Percentiles rank a stretch among this genome's conserved stretches.
phyloP scores from a whole-genome alignment of 2,888 invertebrate genomes.

The Drosophila paramelanica region DNA sequence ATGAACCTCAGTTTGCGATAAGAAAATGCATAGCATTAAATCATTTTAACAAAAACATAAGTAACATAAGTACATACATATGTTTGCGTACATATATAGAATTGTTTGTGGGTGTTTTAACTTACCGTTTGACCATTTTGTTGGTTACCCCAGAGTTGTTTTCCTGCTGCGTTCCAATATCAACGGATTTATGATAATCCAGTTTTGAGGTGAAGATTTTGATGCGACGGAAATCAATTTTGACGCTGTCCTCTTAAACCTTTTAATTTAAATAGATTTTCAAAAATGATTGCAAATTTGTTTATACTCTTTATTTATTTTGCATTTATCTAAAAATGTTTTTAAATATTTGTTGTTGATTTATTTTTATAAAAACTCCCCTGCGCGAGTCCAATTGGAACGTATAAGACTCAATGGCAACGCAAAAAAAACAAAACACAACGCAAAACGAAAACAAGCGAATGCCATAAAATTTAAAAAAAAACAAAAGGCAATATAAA shows the following conservation, averaged over 20 bases:
- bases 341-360: neutral
- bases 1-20: slow-evolving; percentile 58
- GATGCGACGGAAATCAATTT: slow-evolving; percentile 84
- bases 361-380: slow-evolving; percentile 9
- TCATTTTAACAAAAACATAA: neutral
- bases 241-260: slow-evolving; percentile 67
- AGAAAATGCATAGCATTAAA: slow-evolving; percentile 18
- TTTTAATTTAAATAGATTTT: slow-evolving; percentile 41
- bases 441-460: slow-evolving; percentile 27
- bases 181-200: slow-evolving; percentile 85
- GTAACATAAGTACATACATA: neutral
- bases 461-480: slow-evolving; percentile 28
- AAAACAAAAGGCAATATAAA: slow-evolving; percentile 36
- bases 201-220: slow-evolving; percentile 84
- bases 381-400: slow-evolving; percentile 66
- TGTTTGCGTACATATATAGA: too few species aligned
- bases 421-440: slow-evolving; percentile 28
- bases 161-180: slow-evolving; percentile 85
- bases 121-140: slow-evolving; percentile 85
- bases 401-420: slow-evolving; percentile 14
- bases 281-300: slow-evolving; percentile 1
- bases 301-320: slow-evolving; percentile 7
- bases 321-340: slow-evolving; percentile 1
- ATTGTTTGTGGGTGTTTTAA: slow-evolving; percentile 15
- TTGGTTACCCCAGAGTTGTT: slow-evolving; percentile 85